Evolutionary conservation across 1,140 invertebrate species (phyloP), one percentile per base, ranked within the genome.

Genomic region (Pseudomyrmex cubaensis): DNA sequence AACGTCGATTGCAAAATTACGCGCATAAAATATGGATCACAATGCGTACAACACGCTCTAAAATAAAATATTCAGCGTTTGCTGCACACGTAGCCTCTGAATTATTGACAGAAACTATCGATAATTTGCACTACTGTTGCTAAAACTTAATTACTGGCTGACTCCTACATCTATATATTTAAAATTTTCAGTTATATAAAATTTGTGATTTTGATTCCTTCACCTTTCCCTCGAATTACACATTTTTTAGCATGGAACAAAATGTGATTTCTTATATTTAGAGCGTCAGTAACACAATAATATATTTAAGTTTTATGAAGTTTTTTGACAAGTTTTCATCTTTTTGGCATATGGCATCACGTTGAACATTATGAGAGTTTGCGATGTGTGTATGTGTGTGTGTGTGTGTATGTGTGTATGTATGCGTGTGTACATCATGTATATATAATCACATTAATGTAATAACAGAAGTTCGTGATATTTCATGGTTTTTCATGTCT

Each of bases 51-150:
- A 9, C 20, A 78, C 10, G 54, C 20, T 46, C 44, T 44, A 5
- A 78, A 66, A 54, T 52, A 1, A 76, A 76, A 77, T 17, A 66
- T 0, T 0, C 48, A 76, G 22, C 35, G 35, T 70, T 78, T 48
- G 15, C 12, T 70, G 52, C 15, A 78, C 17, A 78, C 17, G 10
- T 69, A 69, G 75, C 52, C 75, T 78, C 35, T 59, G 7, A 1
- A n/a, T 59, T 13, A 70, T 50, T 44, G 44, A 72, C 35, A 70
- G 44, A 72, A 80, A 61, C 44, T 80, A 59, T 72, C n/a, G n/a
- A 61, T 78, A 57, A 25, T 80, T 80, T 80, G 59, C 54, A 80
- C 72, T 80, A 72, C 57, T 59, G 12, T 25, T 50, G 17, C 64
- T 59, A 22, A 48, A 72, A 80, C 48, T 61, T 59, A 25, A 44